Evolutionary conservation across 2,797 vertebrate genomes (phyloP).

Genomic region (Moxostoma hubbsi): DNA sequence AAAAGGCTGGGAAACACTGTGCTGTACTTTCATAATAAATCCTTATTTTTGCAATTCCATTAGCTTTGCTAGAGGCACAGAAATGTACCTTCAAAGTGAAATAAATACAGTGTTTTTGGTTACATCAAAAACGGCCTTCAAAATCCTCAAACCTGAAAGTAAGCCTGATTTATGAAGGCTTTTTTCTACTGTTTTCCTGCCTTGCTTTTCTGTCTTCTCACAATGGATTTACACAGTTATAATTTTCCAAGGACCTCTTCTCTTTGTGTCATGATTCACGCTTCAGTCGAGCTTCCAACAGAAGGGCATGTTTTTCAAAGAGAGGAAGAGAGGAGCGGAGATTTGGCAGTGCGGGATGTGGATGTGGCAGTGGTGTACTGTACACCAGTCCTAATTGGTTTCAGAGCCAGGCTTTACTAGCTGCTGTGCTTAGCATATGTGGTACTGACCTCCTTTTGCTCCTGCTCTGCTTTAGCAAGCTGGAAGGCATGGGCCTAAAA

Average conservation of each 20-base stretch:
- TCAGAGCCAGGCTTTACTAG: conserved; percentile 65
- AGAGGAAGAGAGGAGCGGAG: conserved; percentile 19
- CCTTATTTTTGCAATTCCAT: too few species aligned
- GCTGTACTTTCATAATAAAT: too few species aligned
- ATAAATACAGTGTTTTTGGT: not conserved
- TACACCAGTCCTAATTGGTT: conserved; percentile 68
- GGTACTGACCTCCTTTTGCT: conserved; percentile 3
- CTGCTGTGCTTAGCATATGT: conserved; percentile 46
- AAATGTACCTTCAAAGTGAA: not conserved
- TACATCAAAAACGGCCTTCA: not conserved
- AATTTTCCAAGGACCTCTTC: not conserved
- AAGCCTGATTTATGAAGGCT: not conserved
- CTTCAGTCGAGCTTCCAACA: conserved; percentile 7
- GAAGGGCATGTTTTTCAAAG: conserved; percentile 19
- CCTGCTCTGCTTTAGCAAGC: not conserved
- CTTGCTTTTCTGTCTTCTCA: conserved; percentile 14
- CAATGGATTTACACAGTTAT: not conserved
- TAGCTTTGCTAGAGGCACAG: too few species aligned
- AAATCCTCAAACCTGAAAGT: not conserved
- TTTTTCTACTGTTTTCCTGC: not conserved
- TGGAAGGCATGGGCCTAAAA: not conserved
- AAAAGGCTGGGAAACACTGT: too few species aligned
- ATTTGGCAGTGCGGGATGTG: conserved; percentile 56
- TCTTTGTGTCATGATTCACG: conserved; percentile 10
- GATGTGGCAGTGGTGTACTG: conserved; percentile 71